Percentiles rank a stretch among this genome's conserved stretches.
Conservation (phyloP, 1,140 invertebrate species). For the Saccostrea cuccullata region DNA sequence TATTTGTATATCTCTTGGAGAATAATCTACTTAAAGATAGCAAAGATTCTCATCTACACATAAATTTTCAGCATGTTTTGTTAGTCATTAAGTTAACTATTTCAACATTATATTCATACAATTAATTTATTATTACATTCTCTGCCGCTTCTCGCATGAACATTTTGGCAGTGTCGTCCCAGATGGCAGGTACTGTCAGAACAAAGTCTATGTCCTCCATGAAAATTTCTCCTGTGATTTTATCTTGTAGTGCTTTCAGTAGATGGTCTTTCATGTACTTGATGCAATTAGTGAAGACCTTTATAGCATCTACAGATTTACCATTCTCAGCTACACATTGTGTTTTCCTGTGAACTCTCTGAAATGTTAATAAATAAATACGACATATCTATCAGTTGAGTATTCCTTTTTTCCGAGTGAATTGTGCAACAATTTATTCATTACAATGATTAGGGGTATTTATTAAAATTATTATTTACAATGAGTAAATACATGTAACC, state of each 20-base stretch:
- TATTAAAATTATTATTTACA: no score
- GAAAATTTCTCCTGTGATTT: neutral
- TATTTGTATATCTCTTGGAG: no score
- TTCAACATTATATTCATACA: no score
- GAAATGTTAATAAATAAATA: neutral
- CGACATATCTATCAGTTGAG: no score
- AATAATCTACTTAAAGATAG: no score
- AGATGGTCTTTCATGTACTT: neutral
- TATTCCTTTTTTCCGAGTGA: no score
- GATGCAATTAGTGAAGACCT: neutral
- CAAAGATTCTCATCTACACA: no score
- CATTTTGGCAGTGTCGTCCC: slow-evolving; percentile 4
- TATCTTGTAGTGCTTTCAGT: neutral
- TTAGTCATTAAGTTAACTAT: no score
- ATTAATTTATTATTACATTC: neutral
- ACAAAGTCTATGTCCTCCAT: slow-evolving; percentile 1
- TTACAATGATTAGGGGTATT: no score
- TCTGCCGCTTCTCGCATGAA: slow-evolving; percentile 35
- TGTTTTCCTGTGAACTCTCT: slow-evolving; percentile 15
- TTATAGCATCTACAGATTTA: neutral
- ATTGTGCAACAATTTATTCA: no score
- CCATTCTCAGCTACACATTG: neutral
- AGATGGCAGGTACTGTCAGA: neutral
- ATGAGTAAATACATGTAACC: no score
- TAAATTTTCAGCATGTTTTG: no score